Base-by-base conservation (phyloP, 2,888 invertebrate genomes). In the Meghimatium bilineatum region DNA sequence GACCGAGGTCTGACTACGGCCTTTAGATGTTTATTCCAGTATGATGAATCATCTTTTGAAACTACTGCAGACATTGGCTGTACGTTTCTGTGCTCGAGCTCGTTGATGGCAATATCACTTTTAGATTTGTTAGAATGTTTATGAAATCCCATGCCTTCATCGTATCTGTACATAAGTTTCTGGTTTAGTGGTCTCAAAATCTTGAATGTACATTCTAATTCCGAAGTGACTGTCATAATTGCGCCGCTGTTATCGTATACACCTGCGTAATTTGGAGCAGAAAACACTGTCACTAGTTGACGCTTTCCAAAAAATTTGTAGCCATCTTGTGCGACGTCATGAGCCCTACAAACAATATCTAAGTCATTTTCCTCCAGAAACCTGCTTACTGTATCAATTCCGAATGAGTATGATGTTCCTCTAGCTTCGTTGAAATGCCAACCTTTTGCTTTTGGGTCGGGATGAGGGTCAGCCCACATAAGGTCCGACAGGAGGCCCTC, bases 231-330 rank as follows among this genome's bases (percentile, higher is more conserved):
- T 1, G 78, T 82, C 85, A 85, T 85, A 23, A 85, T 79, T 14
- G 85, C 85, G 0, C 82, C 85, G 26, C 67, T 60, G 76, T 85
- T 85, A 44, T 82, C 79, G 44, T 67, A 80, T 0, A 67, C 49
- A 8, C 77, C 77, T 17, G 79, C 72, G 44, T 85, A 85, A 71
- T 85, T 85, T 1, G 85, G 85, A 0, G 85, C 85, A 1, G 85
- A 85, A 56, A 85, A 85, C 10, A 85, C 56, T 12, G 85, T 85
- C 23, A 85, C 85, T 56, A 85, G 49, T 67, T 85, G 82, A 17
- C 85, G 72, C 44, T 82, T 85, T 1, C 82, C 82, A 52, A 66
- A 74, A 44, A 85, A 85, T 66, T 74, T 32, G 75, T 79, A 85
- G 10, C 85, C 85, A 34, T 85, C 85, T 44, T 78, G 77, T 32